Percentiles rank a stretch among this genome's conserved stretches.
These are phyloP conservation scores for Climacteris rufus DNA, from an alignment of 2,113 vertebrate species.

Conservation along the genomic window DNA sequence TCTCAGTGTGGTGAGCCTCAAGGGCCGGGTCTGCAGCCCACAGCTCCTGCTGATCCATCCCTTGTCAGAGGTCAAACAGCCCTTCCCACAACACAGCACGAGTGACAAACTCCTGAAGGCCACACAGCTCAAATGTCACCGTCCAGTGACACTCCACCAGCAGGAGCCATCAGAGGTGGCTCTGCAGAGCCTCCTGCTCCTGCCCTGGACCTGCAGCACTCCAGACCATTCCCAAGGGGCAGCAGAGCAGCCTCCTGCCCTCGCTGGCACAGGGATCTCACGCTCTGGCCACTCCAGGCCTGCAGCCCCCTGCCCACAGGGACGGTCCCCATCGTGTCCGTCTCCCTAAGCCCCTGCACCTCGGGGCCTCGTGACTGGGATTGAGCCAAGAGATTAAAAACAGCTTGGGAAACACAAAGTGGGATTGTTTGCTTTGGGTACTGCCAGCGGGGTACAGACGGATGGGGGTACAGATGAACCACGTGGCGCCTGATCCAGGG, in stretches of 20 bases:
- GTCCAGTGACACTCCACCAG: rapidly evolving
- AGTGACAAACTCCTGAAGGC: not conserved
- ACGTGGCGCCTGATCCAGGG: rapidly evolving
- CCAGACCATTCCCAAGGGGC: not conserved
- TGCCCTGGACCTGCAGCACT: rapidly evolving
- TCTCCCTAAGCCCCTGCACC: not conserved
- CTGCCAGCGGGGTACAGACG: not conserved
- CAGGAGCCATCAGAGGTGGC: not conserved
- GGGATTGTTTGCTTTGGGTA: not conserved
- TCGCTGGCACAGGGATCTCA: rapidly evolving
- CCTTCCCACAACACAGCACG: not conserved
- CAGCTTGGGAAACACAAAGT: not conserved
- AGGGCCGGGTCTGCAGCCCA: not conserved
- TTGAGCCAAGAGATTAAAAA: not conserved
- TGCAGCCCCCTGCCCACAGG: rapidly evolving
- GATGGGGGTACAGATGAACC: not conserved
- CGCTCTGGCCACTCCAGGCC: not conserved
- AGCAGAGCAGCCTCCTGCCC: not conserved
- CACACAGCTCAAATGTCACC: not conserved
- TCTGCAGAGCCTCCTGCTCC: not conserved
- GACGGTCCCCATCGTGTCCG: rapidly evolving
- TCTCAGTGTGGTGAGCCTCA: rapidly evolving
- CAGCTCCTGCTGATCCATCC: not conserved
- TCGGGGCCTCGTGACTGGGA: not conserved
- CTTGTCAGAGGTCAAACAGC: not conserved